Evolutionary conservation across 2,888 invertebrate genomes (phyloP).

Genomic region (Meganola albula): DNA sequence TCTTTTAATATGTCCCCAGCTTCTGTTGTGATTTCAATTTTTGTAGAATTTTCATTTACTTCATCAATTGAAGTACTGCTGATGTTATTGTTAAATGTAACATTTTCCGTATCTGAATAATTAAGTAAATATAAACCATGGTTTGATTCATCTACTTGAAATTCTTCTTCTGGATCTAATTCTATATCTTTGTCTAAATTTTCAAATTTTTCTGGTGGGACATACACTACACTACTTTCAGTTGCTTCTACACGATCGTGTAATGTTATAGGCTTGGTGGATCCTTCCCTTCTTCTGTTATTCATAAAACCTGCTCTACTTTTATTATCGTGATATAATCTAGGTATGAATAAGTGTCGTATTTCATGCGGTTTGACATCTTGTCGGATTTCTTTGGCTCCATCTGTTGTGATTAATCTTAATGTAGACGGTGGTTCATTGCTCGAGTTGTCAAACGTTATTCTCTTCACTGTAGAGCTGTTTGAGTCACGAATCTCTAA

Average conservation of each 20-base stretch:
- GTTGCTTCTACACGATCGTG: constrained; percentile 44
- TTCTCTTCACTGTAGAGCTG: constrained; percentile 56
- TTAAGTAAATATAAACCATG: constrained; percentile 72
- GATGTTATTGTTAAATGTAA: constrained; percentile 45
- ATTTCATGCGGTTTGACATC: constrained; percentile 68
- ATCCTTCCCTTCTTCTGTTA: constrained; percentile 52
- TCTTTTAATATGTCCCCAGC: constrained; percentile 28
- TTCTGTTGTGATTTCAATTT: constrained; percentile 34
- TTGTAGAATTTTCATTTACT: constrained; percentile 35
- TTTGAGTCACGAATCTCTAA: constrained; percentile 63
- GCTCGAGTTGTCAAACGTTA: constrained; percentile 62
- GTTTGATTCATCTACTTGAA: constrained; percentile 75
- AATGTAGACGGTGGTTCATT: constrained; percentile 52
- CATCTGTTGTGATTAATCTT: constrained; percentile 56
- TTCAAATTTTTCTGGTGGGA: constrained; percentile 68
- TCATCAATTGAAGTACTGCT: constrained; percentile 40
- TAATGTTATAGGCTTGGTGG: constrained; percentile 40
- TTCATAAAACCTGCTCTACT: constrained; percentile 63
- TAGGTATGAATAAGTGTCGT: constrained; percentile 62
- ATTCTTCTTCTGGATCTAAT: constrained; percentile 72
- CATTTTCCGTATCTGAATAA: constrained; percentile 67
- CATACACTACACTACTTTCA: constrained; percentile 55
- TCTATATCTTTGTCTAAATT: constrained; percentile 65
- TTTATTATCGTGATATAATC: constrained; percentile 56
- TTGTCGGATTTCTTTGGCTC: constrained; percentile 56